Evolutionary conservation across 2,888 invertebrate genomes (phyloP).

Genomic region (Aelia acuminata): DNA sequence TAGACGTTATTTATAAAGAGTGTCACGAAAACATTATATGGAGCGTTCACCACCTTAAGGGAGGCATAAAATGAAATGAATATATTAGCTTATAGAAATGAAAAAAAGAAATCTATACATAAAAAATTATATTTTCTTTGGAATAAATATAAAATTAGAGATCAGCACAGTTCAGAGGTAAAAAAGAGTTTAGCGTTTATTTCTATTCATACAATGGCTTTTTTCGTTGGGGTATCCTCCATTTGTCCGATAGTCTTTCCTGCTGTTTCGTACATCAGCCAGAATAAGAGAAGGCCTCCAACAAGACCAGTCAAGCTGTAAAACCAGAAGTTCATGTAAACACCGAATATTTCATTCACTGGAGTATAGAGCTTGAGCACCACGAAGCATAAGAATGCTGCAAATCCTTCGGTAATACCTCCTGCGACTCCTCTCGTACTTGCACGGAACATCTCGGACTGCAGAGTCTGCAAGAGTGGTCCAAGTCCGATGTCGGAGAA

Average conservation of each 20-base stretch:
- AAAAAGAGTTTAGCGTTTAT: too few relatives aligned
- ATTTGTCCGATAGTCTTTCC: conserved; percentile 66
- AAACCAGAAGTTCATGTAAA: conserved; percentile 64
- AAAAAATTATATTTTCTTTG: not conserved
- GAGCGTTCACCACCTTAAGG: too few relatives aligned
- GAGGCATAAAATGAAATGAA: too few relatives aligned
- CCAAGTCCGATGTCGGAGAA: conserved; percentile 64
- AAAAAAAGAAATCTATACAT: not conserved
- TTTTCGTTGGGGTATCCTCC: not conserved
- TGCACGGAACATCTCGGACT: conserved; percentile 66
- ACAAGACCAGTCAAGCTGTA: conserved; percentile 62
- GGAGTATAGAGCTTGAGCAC: conserved; percentile 65
- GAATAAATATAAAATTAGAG: not conserved
- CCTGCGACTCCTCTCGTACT: conserved; percentile 65
- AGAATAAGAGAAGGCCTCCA: conserved; percentile 64
- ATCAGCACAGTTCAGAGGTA: too few relatives aligned
- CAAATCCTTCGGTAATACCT: conserved; percentile 64
- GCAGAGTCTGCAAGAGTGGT: conserved; percentile 65
- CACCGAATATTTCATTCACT: conserved; percentile 64
- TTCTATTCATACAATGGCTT: not conserved
- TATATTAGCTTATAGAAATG: too few relatives aligned
- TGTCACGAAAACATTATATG: too few relatives aligned
- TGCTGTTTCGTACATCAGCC: conserved; percentile 66
- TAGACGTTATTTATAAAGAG: too few relatives aligned
- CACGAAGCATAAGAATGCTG: conserved; percentile 63